phyloP scores from a whole-genome alignment of 2,113 vertebrate genomes.

The Gymnorhina tibicen region DNA sequence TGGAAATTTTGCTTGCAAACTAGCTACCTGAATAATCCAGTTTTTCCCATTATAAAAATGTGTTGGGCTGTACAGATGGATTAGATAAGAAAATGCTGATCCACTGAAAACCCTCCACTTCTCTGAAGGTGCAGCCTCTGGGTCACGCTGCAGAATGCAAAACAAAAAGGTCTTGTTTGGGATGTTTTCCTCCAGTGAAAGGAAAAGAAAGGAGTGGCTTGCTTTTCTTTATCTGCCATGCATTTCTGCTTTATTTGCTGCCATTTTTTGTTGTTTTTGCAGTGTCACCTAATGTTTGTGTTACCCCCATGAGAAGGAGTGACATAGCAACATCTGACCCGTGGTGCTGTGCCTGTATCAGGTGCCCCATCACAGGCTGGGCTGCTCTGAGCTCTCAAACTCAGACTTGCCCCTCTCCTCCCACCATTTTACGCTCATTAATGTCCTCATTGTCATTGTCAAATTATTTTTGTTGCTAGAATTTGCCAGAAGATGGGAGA shows the following conservation, averaged over 20 bases:
- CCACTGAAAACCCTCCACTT: background rate
- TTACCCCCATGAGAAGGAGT: background rate
- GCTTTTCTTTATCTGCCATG: background rate
- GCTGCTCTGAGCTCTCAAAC: background rate
- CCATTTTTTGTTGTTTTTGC: background rate
- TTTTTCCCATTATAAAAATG: background rate
- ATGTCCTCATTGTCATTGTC: background rate
- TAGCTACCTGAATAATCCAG: background rate
- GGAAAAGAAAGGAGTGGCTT: background rate
- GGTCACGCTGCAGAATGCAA: background rate
- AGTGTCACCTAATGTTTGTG: background rate
- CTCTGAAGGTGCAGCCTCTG: background rate
- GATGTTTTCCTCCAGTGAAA: background rate
- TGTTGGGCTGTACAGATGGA: background rate
- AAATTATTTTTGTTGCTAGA: background rate
- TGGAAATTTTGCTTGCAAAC: background rate
- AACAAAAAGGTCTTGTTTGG: background rate
- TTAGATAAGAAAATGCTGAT: background rate
- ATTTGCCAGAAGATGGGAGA: background rate
- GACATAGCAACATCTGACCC: background rate
- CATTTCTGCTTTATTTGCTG: slow-evolving; percentile 33
- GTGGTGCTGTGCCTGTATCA: background rate
- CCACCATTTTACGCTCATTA: background rate
- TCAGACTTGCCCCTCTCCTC: background rate
- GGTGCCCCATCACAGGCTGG: background rate